Evolutionary conservation across 2,797 vertebrate species (phyloP).

Genomic region (Darevskia mixta): DNA sequence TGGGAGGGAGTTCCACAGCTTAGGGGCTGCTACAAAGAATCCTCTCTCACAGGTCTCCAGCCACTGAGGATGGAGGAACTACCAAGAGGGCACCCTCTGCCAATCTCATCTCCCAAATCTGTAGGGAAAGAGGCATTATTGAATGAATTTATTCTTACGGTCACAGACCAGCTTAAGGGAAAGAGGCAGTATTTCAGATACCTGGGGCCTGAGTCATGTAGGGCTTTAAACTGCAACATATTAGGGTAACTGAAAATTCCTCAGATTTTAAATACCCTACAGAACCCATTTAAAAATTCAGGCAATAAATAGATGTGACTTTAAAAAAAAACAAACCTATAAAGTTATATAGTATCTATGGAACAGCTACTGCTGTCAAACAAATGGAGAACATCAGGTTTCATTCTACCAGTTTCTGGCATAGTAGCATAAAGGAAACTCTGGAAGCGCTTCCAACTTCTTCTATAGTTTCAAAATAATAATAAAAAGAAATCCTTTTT

Average conservation of each 20-base stretch:
- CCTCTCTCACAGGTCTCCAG: no score
- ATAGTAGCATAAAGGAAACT: conserved; percentile 67
- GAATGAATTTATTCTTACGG: no score
- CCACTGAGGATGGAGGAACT: no score
- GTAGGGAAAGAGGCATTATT: no score
- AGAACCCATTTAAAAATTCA: conserved; percentile 25
- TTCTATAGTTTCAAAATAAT: conserved; percentile 74
- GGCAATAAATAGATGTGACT: conserved; percentile 21
- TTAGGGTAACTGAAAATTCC: neutral
- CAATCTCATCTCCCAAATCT: neutral
- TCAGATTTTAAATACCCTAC: neutral
- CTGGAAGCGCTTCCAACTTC: conserved; percentile 66
- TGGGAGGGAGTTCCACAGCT: no score
- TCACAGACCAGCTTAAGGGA: no score
- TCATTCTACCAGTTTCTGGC: conserved; percentile 70
- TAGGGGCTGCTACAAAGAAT: no score
- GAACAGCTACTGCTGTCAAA: conserved; percentile 46
- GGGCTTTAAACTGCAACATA: neutral
- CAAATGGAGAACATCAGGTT: conserved; percentile 71
- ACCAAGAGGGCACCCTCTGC: neutral
- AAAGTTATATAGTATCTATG: conserved; percentile 55
- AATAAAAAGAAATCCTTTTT: conserved; percentile 71
- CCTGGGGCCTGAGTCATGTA: no score
- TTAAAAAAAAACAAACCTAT: conserved; percentile 46
- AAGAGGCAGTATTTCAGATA: no score